Conservation (phyloP, 2,797 vertebrate genomes). For the Rhincodon typus region DNA sequence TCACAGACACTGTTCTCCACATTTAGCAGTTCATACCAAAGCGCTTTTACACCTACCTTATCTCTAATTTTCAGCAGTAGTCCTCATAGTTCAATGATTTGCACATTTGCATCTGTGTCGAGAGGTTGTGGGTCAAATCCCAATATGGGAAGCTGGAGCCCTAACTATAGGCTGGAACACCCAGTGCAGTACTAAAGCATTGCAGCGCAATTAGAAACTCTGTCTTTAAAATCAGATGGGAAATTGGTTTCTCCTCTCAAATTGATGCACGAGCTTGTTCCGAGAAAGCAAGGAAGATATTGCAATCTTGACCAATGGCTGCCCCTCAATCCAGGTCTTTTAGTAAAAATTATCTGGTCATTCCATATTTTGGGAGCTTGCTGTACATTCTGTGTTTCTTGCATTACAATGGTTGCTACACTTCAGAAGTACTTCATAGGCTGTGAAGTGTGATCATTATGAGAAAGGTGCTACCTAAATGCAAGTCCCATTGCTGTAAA, state of each 20-base stretch:
- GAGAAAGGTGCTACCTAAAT: not conserved
- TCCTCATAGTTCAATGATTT: not conserved
- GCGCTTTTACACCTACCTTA: not conserved
- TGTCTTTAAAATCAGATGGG: not conserved
- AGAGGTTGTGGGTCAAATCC: not conserved
- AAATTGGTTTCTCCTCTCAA: not conserved
- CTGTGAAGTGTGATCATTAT: not conserved
- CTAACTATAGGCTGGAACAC: not conserved
- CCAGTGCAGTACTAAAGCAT: not conserved
- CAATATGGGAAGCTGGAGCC: not conserved
- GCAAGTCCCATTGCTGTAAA: not conserved
- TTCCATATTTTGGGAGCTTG: not conserved
- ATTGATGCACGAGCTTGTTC: too few species aligned
- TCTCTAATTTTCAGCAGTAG: not conserved
- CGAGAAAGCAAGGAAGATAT: not conserved
- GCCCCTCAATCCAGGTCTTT: not conserved
- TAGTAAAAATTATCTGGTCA: not conserved
- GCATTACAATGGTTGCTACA: not conserved
- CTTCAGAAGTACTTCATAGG: not conserved
- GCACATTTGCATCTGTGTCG: not conserved
- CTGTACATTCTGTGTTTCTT: not conserved
- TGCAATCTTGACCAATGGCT: not conserved
- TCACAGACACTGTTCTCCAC: not conserved
- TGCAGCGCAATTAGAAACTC: not conserved
- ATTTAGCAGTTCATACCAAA: not conserved